Conservation (phyloP, 53 echinoderm and acorn worm genomes). For the Holothuria leucospilota region DNA sequence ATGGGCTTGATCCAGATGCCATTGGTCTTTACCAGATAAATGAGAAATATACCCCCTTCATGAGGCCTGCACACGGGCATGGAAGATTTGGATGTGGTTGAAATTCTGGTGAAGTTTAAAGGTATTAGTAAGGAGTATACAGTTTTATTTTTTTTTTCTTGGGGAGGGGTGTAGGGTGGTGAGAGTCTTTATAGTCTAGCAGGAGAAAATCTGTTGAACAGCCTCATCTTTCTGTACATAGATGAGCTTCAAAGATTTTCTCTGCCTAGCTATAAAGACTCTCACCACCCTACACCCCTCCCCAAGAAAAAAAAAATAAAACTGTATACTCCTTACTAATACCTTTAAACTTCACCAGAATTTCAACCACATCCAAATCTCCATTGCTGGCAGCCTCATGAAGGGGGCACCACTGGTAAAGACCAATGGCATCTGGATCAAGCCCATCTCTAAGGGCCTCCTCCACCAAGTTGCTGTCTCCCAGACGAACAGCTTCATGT, state of each 20-base stretch:
- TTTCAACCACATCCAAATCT: slow-evolving; percentile 76
- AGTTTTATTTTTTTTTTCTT: no score
- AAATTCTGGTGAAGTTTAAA: slow-evolving; percentile 74
- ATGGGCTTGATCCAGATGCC: slow-evolving; percentile 82
- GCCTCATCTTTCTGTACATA: no score
- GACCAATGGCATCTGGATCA: slow-evolving; percentile 89
- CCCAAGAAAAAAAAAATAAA: no score
- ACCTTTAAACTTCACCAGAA: slow-evolving; percentile 84
- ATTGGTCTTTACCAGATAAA: slow-evolving; percentile 88
- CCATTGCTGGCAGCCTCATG: slow-evolving; percentile 93
- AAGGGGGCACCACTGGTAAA: slow-evolving; percentile 88
- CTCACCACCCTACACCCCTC: no score
- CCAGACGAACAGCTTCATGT: slow-evolving; percentile 94
- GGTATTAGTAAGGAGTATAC: slow-evolving; percentile 56
- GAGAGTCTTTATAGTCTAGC: no score
- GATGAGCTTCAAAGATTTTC: no score
- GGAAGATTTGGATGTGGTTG: slow-evolving; percentile 81
- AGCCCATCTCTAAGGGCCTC: slow-evolving; percentile 79
- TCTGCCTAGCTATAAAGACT: no score
- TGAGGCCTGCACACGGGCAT: slow-evolving; percentile 87
- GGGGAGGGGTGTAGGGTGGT: no score
- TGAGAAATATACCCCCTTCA: slow-evolving; percentile 85
- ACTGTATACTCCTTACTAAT: no score
- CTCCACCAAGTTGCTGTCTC: slow-evolving; percentile 87
- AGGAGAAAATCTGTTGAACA: no score